Base-by-base conservation (phyloP, 2,113 vertebrate species). In the Poicephalus gulielmi region DNA sequence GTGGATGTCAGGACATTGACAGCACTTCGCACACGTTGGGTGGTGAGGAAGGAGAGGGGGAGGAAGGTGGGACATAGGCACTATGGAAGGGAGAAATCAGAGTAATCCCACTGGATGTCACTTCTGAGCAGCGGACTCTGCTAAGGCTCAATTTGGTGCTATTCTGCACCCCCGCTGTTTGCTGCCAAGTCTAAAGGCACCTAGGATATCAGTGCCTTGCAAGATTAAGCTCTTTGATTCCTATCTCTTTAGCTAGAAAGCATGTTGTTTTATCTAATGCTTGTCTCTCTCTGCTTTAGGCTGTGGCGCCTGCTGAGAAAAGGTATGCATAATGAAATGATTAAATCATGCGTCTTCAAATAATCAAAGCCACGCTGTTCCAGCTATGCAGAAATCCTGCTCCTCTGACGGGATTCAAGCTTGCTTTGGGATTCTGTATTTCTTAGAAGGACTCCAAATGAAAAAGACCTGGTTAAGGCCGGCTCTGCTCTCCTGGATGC, bases 321-420 rank as follows among this genome's bases (percentile, higher is more conserved):
- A 97, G 96, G 94, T 96, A 93, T 95, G 95, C 92, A 74, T 92
- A 95, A 95, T 93, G 93, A 92, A 95, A 90, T 94, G 76, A 94
- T 96, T 97, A 97, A 97, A 96, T 96, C 96, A 96, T 62, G 89
- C 64, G 0, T 92, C 94, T 92, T 84, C 69, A 88, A 94, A 91
- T 92, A 80, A 94, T 95, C 95, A 96, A 94, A 96, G 91, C 77
- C 86, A 93, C 47, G 66, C 92, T 96, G 83, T 64, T 92, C 79
- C 91, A 94, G 77, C 77, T 93, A 86, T 49, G 94, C 95, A 94
- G 90, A 94, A 96, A 95, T 87, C 90, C 91, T 88, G 63, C 62
- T 90, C 69, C 85, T 96, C 76, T 88, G 95, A 67, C 1, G 57
- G 93, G 82, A 95, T 37, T 90, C 71, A 77, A 70, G 70, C 90